Conservation (phyloP, 2,113 vertebrate species). For the Cololabis saira region DNA sequence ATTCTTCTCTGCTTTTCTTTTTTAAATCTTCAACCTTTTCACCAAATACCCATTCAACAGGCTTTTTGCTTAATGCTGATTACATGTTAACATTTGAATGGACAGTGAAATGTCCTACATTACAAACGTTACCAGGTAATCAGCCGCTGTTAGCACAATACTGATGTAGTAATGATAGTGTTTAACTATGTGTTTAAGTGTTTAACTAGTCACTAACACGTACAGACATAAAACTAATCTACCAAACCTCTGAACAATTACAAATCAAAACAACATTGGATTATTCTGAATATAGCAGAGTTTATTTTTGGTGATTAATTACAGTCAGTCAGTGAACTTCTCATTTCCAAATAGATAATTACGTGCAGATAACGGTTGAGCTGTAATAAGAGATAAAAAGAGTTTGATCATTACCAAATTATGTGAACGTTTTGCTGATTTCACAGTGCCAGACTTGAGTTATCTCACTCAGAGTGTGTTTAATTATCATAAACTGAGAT, state of each 20-base stretch:
- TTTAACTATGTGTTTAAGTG: too few species aligned
- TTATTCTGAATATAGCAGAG: conserved; percentile 11
- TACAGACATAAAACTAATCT: neutral
- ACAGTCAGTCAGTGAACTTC: conserved; percentile 11
- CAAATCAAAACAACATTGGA: neutral
- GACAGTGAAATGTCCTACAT: too few species aligned
- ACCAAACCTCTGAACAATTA: neutral
- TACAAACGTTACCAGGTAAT: too few species aligned
- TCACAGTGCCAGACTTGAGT: conserved; percentile 4
- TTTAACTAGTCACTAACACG: too few species aligned
- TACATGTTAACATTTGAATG: too few species aligned
- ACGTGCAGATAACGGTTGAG: conserved; percentile 3
- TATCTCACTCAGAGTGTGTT: conserved; percentile 22
- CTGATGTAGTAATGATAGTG: too few species aligned
- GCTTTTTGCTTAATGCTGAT: too few species aligned
- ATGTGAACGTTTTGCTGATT: conserved; percentile 22
- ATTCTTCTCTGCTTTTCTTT: too few species aligned
- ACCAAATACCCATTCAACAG: too few species aligned
- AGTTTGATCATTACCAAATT: conserved; percentile 6
- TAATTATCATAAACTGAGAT: conserved; percentile 38
- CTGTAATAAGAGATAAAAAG: neutral
- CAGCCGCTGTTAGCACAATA: too few species aligned
- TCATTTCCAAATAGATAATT: conserved; percentile 17
- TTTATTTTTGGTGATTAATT: conserved; percentile 1
- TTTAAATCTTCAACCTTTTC: too few species aligned